A percentile compares a stretch with the other conserved stretches of the same genome.
Conservation (phyloP, 2,113 vertebrate genomes). For the Ammodytes dubius region DNA sequence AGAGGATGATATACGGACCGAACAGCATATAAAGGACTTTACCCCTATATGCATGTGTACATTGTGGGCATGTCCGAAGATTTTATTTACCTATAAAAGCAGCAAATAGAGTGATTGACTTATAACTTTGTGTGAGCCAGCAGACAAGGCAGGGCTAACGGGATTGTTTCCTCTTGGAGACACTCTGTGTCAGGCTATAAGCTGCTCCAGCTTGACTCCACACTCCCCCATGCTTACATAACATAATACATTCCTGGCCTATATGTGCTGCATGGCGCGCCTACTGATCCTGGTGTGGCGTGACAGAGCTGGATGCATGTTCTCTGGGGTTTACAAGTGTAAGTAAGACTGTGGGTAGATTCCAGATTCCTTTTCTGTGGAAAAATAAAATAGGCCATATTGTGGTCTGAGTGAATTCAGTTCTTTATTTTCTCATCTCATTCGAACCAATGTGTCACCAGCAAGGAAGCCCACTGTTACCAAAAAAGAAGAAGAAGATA, state of each 20-base stretch:
- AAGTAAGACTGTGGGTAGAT: not conserved
- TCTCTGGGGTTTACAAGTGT: not conserved
- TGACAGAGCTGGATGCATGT: not conserved
- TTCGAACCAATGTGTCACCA: not conserved
- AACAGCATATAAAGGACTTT: not conserved
- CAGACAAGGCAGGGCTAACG: constrained; percentile 27
- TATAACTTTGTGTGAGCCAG: constrained; percentile 16
- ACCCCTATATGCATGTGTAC: not conserved
- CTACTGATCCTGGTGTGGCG: not conserved
- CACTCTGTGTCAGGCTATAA: constrained; percentile 69
- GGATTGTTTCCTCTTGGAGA: constrained; percentile 62
- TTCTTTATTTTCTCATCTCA: not conserved
- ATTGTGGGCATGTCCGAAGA: constrained; percentile 1
- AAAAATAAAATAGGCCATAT: constrained; percentile 12
- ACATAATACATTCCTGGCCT: constrained; percentile 61
- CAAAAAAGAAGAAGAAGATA: not conserved
- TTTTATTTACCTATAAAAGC: constrained; percentile 50
- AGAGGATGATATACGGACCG: not conserved
- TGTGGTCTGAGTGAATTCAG: constrained; percentile 4
- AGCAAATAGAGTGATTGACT: constrained; percentile 24
- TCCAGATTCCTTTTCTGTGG: not conserved
- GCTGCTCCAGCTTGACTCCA: constrained; percentile 72
- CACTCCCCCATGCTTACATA: constrained; percentile 77
- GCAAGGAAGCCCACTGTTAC: not conserved
- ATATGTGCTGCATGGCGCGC: constrained; percentile 23